Evolutionary conservation across 2,797 vertebrate genomes (phyloP), one percentile per base, ranked within the genome.

Genomic region (Darevskia mixta): DNA sequence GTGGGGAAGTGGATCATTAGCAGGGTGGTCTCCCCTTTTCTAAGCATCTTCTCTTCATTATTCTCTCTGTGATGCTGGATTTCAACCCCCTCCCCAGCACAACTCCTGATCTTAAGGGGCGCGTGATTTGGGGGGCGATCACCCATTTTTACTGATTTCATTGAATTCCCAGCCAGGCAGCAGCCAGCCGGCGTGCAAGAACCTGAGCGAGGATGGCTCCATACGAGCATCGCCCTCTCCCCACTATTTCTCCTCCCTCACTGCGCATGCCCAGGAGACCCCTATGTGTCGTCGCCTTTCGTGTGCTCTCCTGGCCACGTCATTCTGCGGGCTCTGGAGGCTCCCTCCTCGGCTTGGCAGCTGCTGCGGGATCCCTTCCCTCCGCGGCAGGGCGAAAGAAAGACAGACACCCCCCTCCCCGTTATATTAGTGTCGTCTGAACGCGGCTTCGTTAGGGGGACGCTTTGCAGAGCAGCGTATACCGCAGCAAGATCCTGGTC

Each of bases 341-440:
- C 85, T 81, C 58, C 61, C 77, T 29, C 20, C 17, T 11, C 67
- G 43, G 38, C 71, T 61, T 41, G 10, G 32, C 15, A 27, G 71
- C n/a, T 20, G 72, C 72, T 38, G 83, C 86, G 82, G 88, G 89
- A 58, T 82, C 64, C 72, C 87, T 83, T 79, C 84, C 29, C 86
- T 79, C 55, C 43, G 82, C 86, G 81, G 69, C 18, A 55, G n/a
- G 20, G 20, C 17, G 7, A 38, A 35, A 61, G 81, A 71, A 72
- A 75, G 86, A 87, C 45, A 43, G 41, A 45, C 32, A 58, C 75
- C 64, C 45, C 66, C 79, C 79, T 18, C 84, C 3, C 13, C 7
- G 17, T 84, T 86, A 75, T 79, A 87, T 38, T 82, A 86, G 86
- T 88, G 64, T 38, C 7, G 75, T 13, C 64, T 2, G 27, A 17